Base-by-base conservation (phyloP, 2,888 invertebrate species). In the Ariolimax columbianus region DNA sequence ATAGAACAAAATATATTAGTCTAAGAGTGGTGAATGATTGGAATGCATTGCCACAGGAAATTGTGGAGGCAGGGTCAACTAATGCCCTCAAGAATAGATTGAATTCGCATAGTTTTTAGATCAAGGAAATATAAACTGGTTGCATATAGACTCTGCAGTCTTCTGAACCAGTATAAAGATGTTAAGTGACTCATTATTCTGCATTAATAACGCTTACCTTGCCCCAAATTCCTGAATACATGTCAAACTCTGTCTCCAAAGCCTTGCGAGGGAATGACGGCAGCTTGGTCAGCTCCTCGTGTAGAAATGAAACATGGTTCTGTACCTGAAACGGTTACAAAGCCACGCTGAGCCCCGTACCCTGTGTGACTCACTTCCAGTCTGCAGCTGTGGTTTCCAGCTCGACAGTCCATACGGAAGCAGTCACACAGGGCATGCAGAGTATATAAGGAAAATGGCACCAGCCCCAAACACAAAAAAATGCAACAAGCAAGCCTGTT, bases 181-280 rank as follows among this genome's bases (percentile, higher is more conserved):
- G n/a, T n/a, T n/a, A n/a, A n/a, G n/a, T n/a, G n/a, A n/a, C n/a
- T n/a, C n/a, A n/a, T 14, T 14, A 14, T 63, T n/a, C n/a, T 14
- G 23, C 59, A n/a, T 63, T n/a, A 63, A n/a, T 63, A 63, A 66
- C 26, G 79, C 88, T 90, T 94, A 97, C 97, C 93, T 97, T 97
- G 77, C 98, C 98, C 90, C 98, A 90, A 55, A 90, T 89, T 14
- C 93, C 94, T 63, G 90, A 87, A 88, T 94, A 92, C 73, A 93
- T 95, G 91, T 98, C 97, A 89, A 99, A 96, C 94, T 99, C 99
- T 0, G 98, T 97, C 94, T 99, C 99, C 0, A 99, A 95, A 2
- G 99, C 99, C 95, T 99, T 99, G 51, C 99, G 96, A 0, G 99
- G 99, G 94, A 99, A 99, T 0, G 99, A 97, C 0, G 99, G 99